Evolutionary conservation across 2,113 vertebrate genomes (phyloP), one percentile per base, ranked within the genome.

Genomic region (Oenanthe oenanthe): DNA sequence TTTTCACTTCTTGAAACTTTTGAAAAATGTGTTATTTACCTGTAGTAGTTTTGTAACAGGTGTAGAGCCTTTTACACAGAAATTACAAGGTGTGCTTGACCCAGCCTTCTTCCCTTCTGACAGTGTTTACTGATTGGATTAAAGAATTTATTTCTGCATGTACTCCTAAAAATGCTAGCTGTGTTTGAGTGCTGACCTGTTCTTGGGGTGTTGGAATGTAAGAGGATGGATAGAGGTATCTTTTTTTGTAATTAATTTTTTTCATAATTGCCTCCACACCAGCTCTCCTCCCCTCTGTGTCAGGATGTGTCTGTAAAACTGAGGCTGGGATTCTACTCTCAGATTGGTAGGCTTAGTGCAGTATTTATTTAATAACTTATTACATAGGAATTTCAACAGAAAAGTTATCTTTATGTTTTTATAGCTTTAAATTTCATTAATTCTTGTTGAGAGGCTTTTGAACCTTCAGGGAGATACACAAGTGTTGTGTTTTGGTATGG

Each of bases 401-500:
- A 67, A 56, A 73, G 24, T 25, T 2, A 48, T 40, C 32, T 57
- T 53, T 13, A 15, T 28, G 4, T 18, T 79, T 72, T 47, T 45
- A 25, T 58, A 45, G 58, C 13, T 82, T 63, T 67, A 34, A 26
- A 21, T 67, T 70, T 71, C 66, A 13, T 47, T 57, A 73, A 6
- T 36, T 43, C 14, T 3, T n/a, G 42, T 15, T 43, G 13, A 60
- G n/a, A 65, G 18, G 28, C 25, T 80, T 94, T 48, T 80, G 10
- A 65, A 20, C 42, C 18, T 62, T 45, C 4, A 7, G 65, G n/a
- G 43, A 29, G 25, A 16, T 72, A 26, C 22, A 4, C 8, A 51
- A n/a, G 15, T n/a, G 5, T 20, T 0, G 0, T n/a, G 7, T 34
- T 70, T 53, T 42, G 63, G 25, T 36, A n/a, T 36, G 28, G 13